phyloP scores from a whole-genome alignment of 2,888 invertebrate genomes.

The Cerastis rubricosa region DNA sequence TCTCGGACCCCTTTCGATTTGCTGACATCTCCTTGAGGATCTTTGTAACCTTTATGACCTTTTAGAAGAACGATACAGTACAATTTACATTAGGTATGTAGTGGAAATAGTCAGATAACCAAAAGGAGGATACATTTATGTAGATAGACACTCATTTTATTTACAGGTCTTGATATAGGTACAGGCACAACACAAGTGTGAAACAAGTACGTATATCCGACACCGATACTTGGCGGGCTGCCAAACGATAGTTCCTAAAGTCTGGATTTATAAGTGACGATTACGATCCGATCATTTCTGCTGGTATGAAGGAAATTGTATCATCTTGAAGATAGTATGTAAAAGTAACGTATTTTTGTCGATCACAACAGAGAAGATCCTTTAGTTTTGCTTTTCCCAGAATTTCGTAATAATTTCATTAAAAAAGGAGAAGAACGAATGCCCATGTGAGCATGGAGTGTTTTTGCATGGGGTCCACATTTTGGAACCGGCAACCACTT shows the following conservation, averaged over 20 bases:
- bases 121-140: neutral
- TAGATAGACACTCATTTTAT: constrained; percentile 32
- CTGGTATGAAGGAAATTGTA: neutral
- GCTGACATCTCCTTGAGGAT: no score
- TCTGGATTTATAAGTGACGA: constrained; percentile 57
- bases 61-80: neutral
- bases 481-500: neutral
- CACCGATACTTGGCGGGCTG: constrained; percentile 79
- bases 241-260: constrained; percentile 74
- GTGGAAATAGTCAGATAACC: neutral
- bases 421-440: neutral
- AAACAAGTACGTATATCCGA: constrained; percentile 74
- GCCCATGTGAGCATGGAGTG: neutral
- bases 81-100: neutral
- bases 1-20: no score
- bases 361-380: neutral
- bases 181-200: constrained; percentile 66
- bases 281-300: constrained; percentile 46
- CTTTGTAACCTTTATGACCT: no score
- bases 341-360: neutral
- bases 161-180: constrained; percentile 42
- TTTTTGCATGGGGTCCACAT: neutral
- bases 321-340: neutral
- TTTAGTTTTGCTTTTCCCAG: neutral
- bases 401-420: neutral